phyloP scores from a whole-genome alignment of 2,888 invertebrate genomes.

The Troides helena region DNA sequence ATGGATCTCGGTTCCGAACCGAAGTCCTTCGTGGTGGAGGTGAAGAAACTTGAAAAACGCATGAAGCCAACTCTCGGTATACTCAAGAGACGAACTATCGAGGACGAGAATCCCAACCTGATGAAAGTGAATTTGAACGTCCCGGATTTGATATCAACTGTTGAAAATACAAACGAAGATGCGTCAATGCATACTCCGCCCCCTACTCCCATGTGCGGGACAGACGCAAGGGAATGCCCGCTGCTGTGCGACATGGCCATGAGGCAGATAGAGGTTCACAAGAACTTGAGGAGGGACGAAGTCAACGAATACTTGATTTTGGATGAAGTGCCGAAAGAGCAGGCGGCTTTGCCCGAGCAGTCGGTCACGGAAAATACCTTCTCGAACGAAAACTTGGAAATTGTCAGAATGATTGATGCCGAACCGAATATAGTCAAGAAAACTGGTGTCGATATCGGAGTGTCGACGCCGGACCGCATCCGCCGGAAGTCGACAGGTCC shows the following conservation, averaged over 20 bases:
- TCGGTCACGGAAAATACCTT: slow-evolving; percentile 47
- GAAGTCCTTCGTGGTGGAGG: slow-evolving; percentile 65
- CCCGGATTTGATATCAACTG: slow-evolving; percentile 51
- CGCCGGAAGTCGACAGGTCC: slow-evolving; percentile 30
- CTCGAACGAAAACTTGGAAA: slow-evolving; percentile 2
- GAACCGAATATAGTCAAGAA: slow-evolving; percentile 29
- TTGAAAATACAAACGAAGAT: slow-evolving; percentile 38
- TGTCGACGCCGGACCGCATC: slow-evolving; percentile 31
- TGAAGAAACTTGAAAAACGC: slow-evolving; percentile 60
- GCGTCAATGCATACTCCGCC: slow-evolving; percentile 36
- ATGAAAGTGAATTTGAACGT: slow-evolving; percentile 44
- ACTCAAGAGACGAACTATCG: slow-evolving; percentile 47
- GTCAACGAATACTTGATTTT: slow-evolving; percentile 56
- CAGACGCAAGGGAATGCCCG: slow-evolving; percentile 43
- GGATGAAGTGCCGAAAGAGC: slow-evolving; percentile 58
- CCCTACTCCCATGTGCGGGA: slow-evolving; percentile 44
- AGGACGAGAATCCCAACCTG: slow-evolving; percentile 43
- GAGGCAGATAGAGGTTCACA: slow-evolving; percentile 41
- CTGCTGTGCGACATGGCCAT: slow-evolving; percentile 43
- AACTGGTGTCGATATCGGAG: slow-evolving; percentile 31
- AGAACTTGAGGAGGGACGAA: slow-evolving; percentile 43
- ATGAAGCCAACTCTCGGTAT: slow-evolving; percentile 65
- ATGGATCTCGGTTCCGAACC: slow-evolving; percentile 59
- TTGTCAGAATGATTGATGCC: neutral
- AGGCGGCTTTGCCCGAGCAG: slow-evolving; percentile 60